Evolutionary conservation across 30 jellyfish, hydroid and myxozoan genomes (phyloP).

Genomic region (Calvadosia cruxmelitensis): DNA sequence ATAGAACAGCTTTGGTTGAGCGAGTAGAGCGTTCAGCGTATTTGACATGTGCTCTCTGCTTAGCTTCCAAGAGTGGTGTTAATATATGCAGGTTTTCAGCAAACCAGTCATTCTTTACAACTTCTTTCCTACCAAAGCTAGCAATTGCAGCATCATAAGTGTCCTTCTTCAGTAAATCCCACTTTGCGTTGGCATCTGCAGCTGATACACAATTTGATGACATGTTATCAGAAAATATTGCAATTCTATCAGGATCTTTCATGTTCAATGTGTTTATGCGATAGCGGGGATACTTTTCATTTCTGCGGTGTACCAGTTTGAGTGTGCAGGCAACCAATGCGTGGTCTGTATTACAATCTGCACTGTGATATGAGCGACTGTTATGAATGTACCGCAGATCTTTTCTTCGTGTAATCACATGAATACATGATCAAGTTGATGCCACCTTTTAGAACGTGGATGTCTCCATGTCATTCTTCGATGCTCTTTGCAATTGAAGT

Average conservation of each 20-base stretch:
- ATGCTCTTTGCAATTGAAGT: slow-evolving; percentile 23
- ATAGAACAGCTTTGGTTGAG: slow-evolving; percentile 3
- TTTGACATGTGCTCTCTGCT: slow-evolving; percentile 9
- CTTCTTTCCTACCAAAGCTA: slow-evolving; percentile 12
- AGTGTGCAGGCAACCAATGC: slow-evolving; percentile 21
- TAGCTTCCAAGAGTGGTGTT: slow-evolving; percentile 17
- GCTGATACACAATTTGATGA: neutral
- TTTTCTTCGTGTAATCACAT: slow-evolving; percentile 9
- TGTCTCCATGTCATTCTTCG: slow-evolving; percentile 26
- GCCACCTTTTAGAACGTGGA: slow-evolving; percentile 30
- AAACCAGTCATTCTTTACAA: slow-evolving; percentile 12
- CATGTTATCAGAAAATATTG: slow-evolving; percentile 1
- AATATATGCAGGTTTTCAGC: slow-evolving; percentile 1
- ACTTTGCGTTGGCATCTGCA: neutral
- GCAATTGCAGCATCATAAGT: slow-evolving; percentile 15
- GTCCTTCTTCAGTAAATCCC: slow-evolving; percentile 3
- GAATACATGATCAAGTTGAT: slow-evolving; percentile 32
- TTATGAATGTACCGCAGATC: slow-evolving; percentile 4
- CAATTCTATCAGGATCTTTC: slow-evolving; percentile 12
- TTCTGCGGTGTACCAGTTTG: neutral
- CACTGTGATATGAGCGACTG: slow-evolving; percentile 35
- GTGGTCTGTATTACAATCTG: slow-evolving; percentile 43
- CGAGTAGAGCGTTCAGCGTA: slow-evolving; percentile 6
- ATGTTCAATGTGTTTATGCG: slow-evolving; percentile 5
- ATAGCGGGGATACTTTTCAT: slow-evolving; percentile 3